phyloP scores from a whole-genome alignment of 2,113 vertebrate species.

The Crocuta crocuta region DNA sequence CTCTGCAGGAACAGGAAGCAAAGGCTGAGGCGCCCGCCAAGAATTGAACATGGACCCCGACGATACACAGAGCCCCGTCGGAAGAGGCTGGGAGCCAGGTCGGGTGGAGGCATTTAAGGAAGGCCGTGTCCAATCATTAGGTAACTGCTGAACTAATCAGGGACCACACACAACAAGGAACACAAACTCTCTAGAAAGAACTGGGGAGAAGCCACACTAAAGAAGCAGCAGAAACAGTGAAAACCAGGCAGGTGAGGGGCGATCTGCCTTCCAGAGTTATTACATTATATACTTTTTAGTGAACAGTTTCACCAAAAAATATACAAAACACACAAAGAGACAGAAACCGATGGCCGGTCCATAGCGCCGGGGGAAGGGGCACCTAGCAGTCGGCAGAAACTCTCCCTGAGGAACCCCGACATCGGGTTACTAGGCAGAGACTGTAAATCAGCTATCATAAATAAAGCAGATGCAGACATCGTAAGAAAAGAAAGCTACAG shows the following conservation, averaged over 20 bases:
- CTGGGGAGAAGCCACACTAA: neutral
- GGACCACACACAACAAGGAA: neutral
- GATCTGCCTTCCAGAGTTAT: neutral
- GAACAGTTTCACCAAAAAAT: neutral
- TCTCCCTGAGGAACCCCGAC: neutral
- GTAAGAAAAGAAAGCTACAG: rapidly evolving
- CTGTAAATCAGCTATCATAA: neutral
- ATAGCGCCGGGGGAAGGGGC: neutral
- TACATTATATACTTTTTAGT: neutral
- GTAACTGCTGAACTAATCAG: too few relatives aligned
- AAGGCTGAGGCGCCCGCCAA: too few relatives aligned
- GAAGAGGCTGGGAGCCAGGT: neutral
- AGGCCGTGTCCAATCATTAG: rapidly evolving
- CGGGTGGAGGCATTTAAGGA: neutral
- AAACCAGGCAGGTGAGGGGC: rapidly evolving
- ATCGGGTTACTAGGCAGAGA: rapidly evolving
- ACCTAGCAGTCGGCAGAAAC: rapidly evolving
- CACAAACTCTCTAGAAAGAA: rapidly evolving
- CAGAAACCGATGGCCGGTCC: neutral
- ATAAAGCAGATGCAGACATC: neutral
- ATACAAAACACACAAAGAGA: neutral
- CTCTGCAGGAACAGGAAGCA: too few relatives aligned
- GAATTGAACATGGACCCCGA: rapidly evolving
- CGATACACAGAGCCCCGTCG: neutral
- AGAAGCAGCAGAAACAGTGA: neutral